Evolutionary conservation across 2,113 vertebrate species (phyloP), one percentile per base, ranked within the genome.

Genomic region (Cnemophilus loriae): DNA sequence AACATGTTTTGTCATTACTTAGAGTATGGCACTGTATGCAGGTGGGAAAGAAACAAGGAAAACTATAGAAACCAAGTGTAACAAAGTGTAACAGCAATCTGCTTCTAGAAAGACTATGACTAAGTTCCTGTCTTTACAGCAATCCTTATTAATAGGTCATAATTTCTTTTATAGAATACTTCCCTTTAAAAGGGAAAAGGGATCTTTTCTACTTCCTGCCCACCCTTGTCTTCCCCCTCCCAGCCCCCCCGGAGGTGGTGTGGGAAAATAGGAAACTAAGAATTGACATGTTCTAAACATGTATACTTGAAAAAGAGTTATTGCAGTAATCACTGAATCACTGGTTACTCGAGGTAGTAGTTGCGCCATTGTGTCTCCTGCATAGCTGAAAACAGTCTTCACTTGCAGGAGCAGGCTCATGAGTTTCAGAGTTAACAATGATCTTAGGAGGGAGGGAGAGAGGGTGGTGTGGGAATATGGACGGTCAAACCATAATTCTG

Each of bases 181-280:
- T 41, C 27, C 14, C 28, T 57, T 47, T 47, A 13, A 52, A 53
- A 65, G 50, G 4, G 16, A 42, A 82, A n/a, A 47, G 10, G 1
- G 4, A 16, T 42, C 0, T 37, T 81, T 73, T 65, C 11, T 28
- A 27, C 9, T 57, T 44, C 10, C 19, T 69, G 23, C 8, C 10
- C 3, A 12, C 3, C 5, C 0, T 16, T 24, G 0, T n/a, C 21
- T 86, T 37, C 24, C 14, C 7, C 5, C 3, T 13, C 16, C 10
- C 13, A 5, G 1, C 13, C 12, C 9, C 7, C 9, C 2, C 2
- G 0, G n/a, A n/a, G n/a, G n/a, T n/a, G n/a, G n/a, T n/a, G n/a
- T n/a, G n/a, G n/a, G n/a, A n/a, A n/a, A n/a, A 33, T 24, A 46
- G 9, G n/a, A 87, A 94, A 16, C 6, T 60, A 50, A 79, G 10